A percentile compares a stretch with the other conserved stretches of the same genome.
Evolutionary conservation across 2,888 invertebrate species (phyloP).

Genomic region (Plusia festucae): DNA sequence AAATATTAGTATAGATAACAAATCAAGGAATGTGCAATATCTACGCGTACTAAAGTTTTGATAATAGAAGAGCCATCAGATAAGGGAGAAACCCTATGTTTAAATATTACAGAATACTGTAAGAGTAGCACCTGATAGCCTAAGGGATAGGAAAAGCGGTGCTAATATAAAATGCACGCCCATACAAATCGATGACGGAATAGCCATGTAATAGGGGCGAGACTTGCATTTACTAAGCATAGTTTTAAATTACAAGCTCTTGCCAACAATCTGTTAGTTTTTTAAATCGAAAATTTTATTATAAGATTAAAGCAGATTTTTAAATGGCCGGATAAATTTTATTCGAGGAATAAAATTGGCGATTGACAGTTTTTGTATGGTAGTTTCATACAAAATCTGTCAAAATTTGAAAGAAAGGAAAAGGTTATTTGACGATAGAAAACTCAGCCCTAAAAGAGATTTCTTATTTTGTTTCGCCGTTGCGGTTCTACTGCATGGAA

Average conservation of each 20-base stretch:
- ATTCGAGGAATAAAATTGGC: no score
- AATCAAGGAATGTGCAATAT: no score
- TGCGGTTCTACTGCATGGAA: no score
- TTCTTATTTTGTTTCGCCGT: no score
- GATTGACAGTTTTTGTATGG: no score
- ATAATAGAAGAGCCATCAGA: not conserved
- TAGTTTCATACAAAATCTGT: no score
- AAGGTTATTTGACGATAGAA: no score
- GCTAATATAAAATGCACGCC: slow-evolving; percentile 4
- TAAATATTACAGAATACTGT: not conserved
- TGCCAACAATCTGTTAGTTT: not conserved
- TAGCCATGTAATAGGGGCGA: not conserved
- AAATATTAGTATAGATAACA: no score
- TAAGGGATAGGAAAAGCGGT: slow-evolving; percentile 1
- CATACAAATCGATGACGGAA: slow-evolving; percentile 3
- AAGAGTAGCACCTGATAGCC: not conserved
- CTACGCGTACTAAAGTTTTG: not conserved
- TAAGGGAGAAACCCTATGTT: not conserved
- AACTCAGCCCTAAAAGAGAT: no score
- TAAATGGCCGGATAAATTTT: no score
- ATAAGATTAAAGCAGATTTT: no score
- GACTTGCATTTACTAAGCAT: not conserved
- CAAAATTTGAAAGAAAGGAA: no score
- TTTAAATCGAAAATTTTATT: not conserved
- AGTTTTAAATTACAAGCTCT: not conserved